These are phyloP conservation scores for Malacosoma neustria DNA, from an alignment of 2,888 invertebrate species.

Conservation along the genomic window DNA sequence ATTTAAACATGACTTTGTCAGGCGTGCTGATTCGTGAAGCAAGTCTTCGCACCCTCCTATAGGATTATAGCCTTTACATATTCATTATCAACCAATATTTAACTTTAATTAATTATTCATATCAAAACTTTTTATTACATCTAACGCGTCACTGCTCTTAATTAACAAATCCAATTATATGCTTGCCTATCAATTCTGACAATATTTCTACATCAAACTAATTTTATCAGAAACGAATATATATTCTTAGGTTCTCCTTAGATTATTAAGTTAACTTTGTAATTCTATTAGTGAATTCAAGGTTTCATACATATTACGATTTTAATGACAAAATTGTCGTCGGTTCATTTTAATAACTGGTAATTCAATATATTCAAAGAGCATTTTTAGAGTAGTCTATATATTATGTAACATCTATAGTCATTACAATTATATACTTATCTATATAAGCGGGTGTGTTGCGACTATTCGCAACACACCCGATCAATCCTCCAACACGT, in stretches of 20 bases:
- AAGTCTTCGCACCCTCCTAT: slow-evolving; percentile 22
- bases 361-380: too few relatives aligned
- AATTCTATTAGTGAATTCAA: slow-evolving; percentile 23
- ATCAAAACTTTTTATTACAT: slow-evolving; percentile 10
- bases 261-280: slow-evolving; percentile 28
- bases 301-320: slow-evolving; percentile 20
- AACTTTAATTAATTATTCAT: slow-evolving; percentile 14
- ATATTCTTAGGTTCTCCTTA: slow-evolving; percentile 22
- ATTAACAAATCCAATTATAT: slow-evolving; percentile 6
- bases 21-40: slow-evolving; percentile 6
- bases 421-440: too few relatives aligned
- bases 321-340: not conserved
- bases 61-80: slow-evolving; percentile 30
- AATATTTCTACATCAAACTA: not conserved
- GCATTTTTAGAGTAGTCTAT: too few relatives aligned
- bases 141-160: slow-evolving; percentile 1
- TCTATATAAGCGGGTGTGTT: too few relatives aligned
- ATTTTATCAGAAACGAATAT: slow-evolving; percentile 16
- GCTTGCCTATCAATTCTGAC: slow-evolving; percentile 3
- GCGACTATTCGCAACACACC: too few relatives aligned
- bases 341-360: too few relatives aligned
- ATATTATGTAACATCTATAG: too few relatives aligned
- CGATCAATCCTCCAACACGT: too few relatives aligned
- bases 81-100: slow-evolving; percentile 19
- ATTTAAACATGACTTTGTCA: not conserved